Conservation (phyloP, 2,113 vertebrate species). For the Cyprinodon variegatus region DNA sequence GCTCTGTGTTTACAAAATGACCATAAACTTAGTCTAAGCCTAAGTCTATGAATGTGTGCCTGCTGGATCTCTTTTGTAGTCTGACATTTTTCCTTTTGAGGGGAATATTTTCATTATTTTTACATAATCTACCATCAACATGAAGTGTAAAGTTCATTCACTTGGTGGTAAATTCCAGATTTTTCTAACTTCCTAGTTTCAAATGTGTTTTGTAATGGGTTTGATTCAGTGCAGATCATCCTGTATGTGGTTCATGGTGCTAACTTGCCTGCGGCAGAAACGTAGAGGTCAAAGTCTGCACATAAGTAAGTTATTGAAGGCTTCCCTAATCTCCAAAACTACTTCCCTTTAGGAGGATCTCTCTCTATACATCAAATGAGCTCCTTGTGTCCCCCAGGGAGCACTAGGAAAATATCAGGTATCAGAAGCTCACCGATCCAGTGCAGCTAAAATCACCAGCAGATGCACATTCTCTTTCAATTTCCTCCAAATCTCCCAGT, state of each 20-base stretch:
- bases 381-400: constrained; percentile 35
- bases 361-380: constrained; percentile 43
- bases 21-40: too few relatives aligned
- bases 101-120: constrained; percentile 54
- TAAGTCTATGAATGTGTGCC: constrained; percentile 18
- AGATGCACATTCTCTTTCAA: constrained; percentile 40
- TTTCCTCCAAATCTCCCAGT: constrained; percentile 4
- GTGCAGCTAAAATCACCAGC: constrained; percentile 50
- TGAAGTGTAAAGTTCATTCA: constrained; percentile 24
- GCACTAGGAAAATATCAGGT: constrained; percentile 42
- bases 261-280: constrained; percentile 38
- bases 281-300: constrained; percentile 49
- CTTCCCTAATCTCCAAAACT: constrained; percentile 24
- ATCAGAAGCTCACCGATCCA: constrained; percentile 36
- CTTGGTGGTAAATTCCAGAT: constrained; percentile 2
- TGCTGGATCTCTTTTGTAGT: constrained; percentile 23
- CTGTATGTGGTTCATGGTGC: constrained; percentile 13
- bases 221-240: constrained; percentile 20
- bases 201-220: constrained; percentile 8
- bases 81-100: constrained; percentile 7
- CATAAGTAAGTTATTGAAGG: constrained; percentile 30
- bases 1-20: too few relatives aligned
- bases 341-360: constrained; percentile 30
- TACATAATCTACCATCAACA: constrained; percentile 31
- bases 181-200: constrained; percentile 8